Conservation (phyloP, 2,888 invertebrate species). For the Hemicrepidius hirtus region DNA sequence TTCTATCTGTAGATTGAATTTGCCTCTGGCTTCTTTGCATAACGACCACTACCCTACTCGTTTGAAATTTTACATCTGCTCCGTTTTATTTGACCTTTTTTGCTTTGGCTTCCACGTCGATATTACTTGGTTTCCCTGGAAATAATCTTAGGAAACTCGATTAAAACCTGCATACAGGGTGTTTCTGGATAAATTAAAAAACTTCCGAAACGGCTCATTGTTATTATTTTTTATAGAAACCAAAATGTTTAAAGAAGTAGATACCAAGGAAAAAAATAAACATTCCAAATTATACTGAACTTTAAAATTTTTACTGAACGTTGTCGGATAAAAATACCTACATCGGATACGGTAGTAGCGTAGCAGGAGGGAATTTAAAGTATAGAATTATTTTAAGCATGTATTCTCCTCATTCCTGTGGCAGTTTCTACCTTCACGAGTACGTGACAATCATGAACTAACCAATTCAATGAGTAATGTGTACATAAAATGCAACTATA, state of each 20-base stretch:
- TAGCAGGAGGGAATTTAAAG: slow-evolving; percentile 17
- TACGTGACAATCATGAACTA: slow-evolving; percentile 21
- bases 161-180: too few relatives aligned
- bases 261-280: too few relatives aligned
- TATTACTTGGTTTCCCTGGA: neutral
- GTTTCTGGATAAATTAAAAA: too few relatives aligned
- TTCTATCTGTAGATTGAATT: slow-evolving; percentile 1
- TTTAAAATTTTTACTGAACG: neutral
- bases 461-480: slow-evolving; percentile 14
- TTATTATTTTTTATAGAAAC: too few relatives aligned
- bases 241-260: too few relatives aligned
- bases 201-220: too few relatives aligned
- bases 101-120: neutral
- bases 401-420: slow-evolving; percentile 6
- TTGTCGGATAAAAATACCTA: slow-evolving; percentile 3
- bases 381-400: slow-evolving; percentile 11
- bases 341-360: neutral
- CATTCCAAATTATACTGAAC: neutral
- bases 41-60: neutral
- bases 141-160: too few relatives aligned
- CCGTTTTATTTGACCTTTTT: neutral
- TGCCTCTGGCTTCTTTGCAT: neutral
- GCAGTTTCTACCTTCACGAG: neutral
- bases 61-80: slow-evolving; percentile 2
- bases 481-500: slow-evolving; percentile 5